Evolutionary conservation across 2,888 invertebrate genomes (phyloP), one percentile per base, ranked within the genome.

Genomic region (Andrena dorsata): DNA sequence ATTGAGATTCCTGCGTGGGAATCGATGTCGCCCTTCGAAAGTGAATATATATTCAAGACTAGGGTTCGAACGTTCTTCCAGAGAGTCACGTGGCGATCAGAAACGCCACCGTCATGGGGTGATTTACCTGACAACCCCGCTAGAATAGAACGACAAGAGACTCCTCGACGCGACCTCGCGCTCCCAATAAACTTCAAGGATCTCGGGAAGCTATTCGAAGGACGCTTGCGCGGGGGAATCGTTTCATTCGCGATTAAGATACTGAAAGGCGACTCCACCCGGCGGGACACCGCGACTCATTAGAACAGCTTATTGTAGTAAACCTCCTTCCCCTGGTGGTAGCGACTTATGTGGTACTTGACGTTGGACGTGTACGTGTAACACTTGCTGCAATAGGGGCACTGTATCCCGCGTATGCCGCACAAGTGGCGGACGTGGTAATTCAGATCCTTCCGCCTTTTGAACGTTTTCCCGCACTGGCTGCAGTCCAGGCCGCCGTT

Each of bases 341-440:
- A 80, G 58, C 84, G 90, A 49, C 80, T 90, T 68, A 89, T 86
- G 61, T 90, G 90, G 63, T 86, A 86, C 49, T 75, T 84, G 8
- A 90, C 86, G 76, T 87, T 90, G 1, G 86, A 87, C 8, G 88
- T 77, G 63, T 88, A 86, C 60, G 83, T 82, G 53, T 81, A 88
- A 47, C 86, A 85, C 72, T 91, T 90, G 66, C 86, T 86, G 86
- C 94, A 95, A 71, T 92, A 86, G 16, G 91, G 90, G 80, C 95
- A 95, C 8, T 89, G 84, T 76, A 94, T 92, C 51, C 94, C 93
- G 63, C 93, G 93, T 49, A 92, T 90, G 3, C 93, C 94, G 80
- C 94, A 94, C 75, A 93, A 88, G 70, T 90, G 89, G 63, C 88
- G 88, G 13, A 87, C 68, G 72, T 92, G 92, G 76, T 90, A 86